A percentile compares a stretch with the other conserved stretches of the same genome.
Conservation (phyloP, 2,797 vertebrate species). For the Platyrinchus mystaceus region DNA sequence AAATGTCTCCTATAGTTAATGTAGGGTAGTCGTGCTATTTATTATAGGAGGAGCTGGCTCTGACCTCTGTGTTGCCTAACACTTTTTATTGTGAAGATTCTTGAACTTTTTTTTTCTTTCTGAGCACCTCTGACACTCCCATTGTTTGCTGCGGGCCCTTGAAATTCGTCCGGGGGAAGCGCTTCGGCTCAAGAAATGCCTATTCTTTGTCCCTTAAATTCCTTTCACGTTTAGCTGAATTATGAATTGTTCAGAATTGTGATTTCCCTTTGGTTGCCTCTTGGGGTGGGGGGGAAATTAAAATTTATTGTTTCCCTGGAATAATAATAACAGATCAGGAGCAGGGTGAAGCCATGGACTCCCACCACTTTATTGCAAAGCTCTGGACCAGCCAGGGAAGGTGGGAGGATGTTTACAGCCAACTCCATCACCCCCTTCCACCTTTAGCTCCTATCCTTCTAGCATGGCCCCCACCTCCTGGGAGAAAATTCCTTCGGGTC, state of each 20-base stretch:
- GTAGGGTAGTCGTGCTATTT: constrained; percentile 53
- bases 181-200: constrained; percentile 45
- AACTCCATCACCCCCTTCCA: background rate
- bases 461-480: background rate
- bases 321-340: background rate
- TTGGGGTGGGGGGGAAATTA: background rate
- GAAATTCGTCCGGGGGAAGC: constrained; percentile 55
- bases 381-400: background rate
- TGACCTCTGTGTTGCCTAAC: constrained; percentile 67
- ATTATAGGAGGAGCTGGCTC: constrained; percentile 59
- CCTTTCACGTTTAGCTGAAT: constrained; percentile 68
- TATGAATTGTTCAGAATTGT: constrained; percentile 51
- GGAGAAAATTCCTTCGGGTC: background rate
- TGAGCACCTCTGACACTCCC: constrained; percentile 64
- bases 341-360: background rate
- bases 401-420: background rate
- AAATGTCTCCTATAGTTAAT: constrained; percentile 68
- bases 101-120: constrained; percentile 64
- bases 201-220: constrained; percentile 67
- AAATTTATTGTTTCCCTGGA: constrained; percentile 31
- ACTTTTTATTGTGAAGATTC: constrained; percentile 70
- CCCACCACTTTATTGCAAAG: background rate
- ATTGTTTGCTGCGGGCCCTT: constrained; percentile 60
- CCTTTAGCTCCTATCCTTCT: background rate
- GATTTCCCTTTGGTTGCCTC: constrained; percentile 8